Evolutionary conservation across 2,797 vertebrate species (phyloP).

Genomic region (Rhinophrynus dorsalis): DNA sequence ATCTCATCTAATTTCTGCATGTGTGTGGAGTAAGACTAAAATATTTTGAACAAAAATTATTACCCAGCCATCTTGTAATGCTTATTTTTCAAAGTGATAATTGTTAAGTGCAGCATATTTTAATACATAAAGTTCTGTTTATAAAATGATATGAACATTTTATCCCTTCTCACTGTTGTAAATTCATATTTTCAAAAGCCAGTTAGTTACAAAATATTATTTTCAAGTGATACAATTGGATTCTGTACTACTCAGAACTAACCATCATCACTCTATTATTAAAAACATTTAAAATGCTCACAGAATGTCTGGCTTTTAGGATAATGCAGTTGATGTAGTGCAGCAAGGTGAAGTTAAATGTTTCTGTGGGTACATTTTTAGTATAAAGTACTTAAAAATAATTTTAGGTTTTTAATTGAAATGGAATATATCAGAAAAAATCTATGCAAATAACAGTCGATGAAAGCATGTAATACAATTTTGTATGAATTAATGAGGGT

Average conservation of each 20-base stretch:
- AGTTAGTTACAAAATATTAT: too few species aligned
- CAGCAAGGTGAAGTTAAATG: slow-evolving; percentile 2
- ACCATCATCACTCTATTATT: not conserved
- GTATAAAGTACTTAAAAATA: slow-evolving; percentile 1
- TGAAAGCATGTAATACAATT: not conserved
- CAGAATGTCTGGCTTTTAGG: not conserved
- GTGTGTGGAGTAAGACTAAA: too few species aligned
- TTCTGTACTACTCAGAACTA: not conserved
- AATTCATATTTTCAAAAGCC: too few species aligned
- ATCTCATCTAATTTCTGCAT: too few species aligned
- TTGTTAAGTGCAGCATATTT: too few species aligned
- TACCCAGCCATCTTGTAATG: too few species aligned
- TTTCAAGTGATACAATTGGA: not conserved
- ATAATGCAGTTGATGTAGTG: slow-evolving; percentile 2
- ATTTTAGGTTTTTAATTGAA: slow-evolving; percentile 14
- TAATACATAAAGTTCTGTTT: too few species aligned
- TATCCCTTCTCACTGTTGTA: too few species aligned
- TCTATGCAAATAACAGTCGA: slow-evolving; percentile 6
- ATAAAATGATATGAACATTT: too few species aligned
- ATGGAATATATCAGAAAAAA: slow-evolving; percentile 1
- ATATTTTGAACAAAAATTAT: too few species aligned
- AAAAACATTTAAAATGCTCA: not conserved
- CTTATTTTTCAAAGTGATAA: too few species aligned
- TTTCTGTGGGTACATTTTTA: slow-evolving; percentile 1
- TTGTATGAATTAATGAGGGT: not conserved